A percentile compares a stretch with the other conserved stretches of the same genome.
Conservation (phyloP, 2,888 invertebrate genomes). For the Agriopis marginaria region DNA sequence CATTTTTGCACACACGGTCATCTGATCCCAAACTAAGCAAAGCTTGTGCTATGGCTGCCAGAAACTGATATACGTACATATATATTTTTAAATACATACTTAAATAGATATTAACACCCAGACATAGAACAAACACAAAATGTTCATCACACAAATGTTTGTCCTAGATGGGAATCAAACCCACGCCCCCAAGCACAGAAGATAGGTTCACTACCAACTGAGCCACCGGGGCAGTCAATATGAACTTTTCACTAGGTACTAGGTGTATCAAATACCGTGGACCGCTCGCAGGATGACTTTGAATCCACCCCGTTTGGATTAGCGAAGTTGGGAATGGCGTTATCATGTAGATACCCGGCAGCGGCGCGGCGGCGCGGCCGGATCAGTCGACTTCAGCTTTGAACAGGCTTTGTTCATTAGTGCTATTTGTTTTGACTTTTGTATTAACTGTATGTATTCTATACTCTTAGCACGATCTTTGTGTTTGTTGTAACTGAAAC, state of each 20-base stretch:
- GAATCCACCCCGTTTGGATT: constrained; percentile 38
- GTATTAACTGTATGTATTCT: constrained; percentile 2
- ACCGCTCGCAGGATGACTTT: constrained; percentile 24
- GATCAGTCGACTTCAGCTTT: constrained; percentile 31
- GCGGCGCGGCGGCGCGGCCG: constrained; percentile 8
- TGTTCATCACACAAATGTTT: no score
- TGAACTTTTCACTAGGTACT: neutral
- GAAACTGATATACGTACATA: no score
- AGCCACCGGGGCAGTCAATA: no score
- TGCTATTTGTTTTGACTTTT: constrained; percentile 18
- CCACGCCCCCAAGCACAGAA: no score
- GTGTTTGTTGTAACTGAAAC: neutral
- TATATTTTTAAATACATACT: no score
- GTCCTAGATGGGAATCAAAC: no score
- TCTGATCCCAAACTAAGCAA: no score
- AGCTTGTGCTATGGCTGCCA: no score
- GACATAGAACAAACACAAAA: no score
- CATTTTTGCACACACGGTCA: no score
- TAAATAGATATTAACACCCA: no score
- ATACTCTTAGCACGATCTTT: neutral
- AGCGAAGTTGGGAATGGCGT: constrained; percentile 45
- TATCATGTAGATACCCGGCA: constrained; percentile 35
- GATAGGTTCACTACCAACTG: no score
- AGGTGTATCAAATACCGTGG: neutral
- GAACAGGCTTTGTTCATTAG: constrained; percentile 32